Base-by-base conservation (phyloP, 2,888 invertebrate species). In the Stratiomys singularior region DNA sequence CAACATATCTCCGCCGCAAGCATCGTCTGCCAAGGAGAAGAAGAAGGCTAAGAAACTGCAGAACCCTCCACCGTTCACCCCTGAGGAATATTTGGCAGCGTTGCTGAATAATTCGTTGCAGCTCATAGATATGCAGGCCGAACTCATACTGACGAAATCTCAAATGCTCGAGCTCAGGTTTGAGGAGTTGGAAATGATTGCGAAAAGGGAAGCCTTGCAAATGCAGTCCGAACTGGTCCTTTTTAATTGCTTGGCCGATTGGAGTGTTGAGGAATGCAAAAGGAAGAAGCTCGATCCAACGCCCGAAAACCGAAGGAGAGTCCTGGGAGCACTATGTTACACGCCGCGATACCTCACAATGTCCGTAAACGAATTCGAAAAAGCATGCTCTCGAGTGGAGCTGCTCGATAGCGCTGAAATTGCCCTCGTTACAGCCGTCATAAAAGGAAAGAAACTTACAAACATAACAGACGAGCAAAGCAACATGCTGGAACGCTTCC, bases 61-160 rank as follows among this genome's bases (percentile, higher is more conserved):
- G 9, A 84, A 84, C 76, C 82, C 84, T n/a, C 85, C 84, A 82
- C 86, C 86, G 37, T 86, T 86, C 76, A 86, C 87, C 52, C 85
- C 86, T 44, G 87, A 87, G 77, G 87, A 87, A 78, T 86, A 84
- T 78, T 84, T 86, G 76, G 84, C 85, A 52, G 87, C 87, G 7
- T 78, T 87, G 80, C 81, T 87, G 63, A 86, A 85, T 79, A 87
- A 87, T 78, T 84, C 86, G 1, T 81, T 87, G 23, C 87, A 87
- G 80, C 80, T 87, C 67, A 87, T 87, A 77, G 87, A 87, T 44
- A 87, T 87, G 87, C 85, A 86, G 30, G 86, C 87, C n/a, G 85
- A 85, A 79, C 81, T 85, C 69, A 80, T 87, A 74, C 81, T 87
- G 25, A 83, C 84, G 60, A 84, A 84, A 81, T 81, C 82, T 1